Evolutionary conservation across 2,113 vertebrate genomes (phyloP), one percentile per base, ranked within the genome.

Genomic region (Melanotaenia duboulayi): DNA sequence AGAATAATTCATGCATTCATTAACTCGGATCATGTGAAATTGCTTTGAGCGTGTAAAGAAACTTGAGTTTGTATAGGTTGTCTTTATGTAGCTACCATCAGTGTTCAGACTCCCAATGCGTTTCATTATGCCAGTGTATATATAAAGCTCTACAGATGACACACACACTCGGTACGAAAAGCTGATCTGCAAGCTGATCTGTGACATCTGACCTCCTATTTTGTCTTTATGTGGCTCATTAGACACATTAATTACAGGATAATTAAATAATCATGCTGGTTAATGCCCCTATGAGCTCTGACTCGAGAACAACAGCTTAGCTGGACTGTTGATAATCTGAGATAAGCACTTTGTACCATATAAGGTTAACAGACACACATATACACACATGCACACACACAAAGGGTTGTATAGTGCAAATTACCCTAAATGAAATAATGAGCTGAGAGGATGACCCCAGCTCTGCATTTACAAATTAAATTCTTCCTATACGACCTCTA

Each of bases 181-280:
- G 55, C 37, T 32, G 37, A 39, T 69, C 50, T 42, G 32, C 73
- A 22, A 49, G 55, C 37, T 32, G 37, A 39, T 69, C 50, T 42
- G 32, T 74, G 64, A 72, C 77, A 52, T 81, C 50, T 81, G 67
- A 74, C 67, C 66, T 56, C 22, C 35, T 24, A 50, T 60, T 24
- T 16, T 19, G 42, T 11, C 28, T 65, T 78, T 35, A 59, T 58
- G 42, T 17, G 62, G 37, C 77, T 86, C 65, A 89, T 76, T 73
- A 78, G 37, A 55, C 68, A 24, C 54, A 55, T 11, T 61, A 24
- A 82, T 84, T 84, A 58, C 16, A 39, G 64, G 56, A 39, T 78
- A 50, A 88, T 88, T 73, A 80, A 67, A 77, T 78, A 65, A 67
- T 2, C 19, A 68, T n/a, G 28, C 20, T 11, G 56, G 61, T 68